These are phyloP conservation scores for Dufourea novaeangliae DNA, from an alignment of 1,140 invertebrate genomes.

Conservation along the genomic window DNA sequence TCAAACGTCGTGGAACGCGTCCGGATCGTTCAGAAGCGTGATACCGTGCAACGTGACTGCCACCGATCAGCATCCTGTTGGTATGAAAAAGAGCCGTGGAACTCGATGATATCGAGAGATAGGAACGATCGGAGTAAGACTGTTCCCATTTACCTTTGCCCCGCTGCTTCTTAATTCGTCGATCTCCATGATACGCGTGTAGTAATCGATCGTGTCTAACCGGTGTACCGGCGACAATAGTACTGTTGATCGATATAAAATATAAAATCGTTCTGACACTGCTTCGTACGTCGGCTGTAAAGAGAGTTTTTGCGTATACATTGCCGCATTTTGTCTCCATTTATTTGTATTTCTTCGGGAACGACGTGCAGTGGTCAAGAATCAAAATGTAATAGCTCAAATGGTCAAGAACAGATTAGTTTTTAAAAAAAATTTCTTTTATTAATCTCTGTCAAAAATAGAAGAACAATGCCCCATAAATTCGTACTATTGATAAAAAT, in stretches of 20 bases:
- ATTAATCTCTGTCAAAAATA: too few species aligned
- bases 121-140: neutral
- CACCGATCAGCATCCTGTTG: neutral
- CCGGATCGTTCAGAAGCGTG: neutral
- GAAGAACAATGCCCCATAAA: too few species aligned
- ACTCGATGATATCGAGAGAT: constrained; percentile 1
- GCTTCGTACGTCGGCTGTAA: too few species aligned
- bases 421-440: too few species aligned
- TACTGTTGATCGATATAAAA: constrained; percentile 49
- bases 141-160: neutral
- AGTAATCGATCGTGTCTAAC: constrained; percentile 38
- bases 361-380: too few species aligned
- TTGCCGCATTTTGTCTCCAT: too few species aligned
- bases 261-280: too few species aligned
- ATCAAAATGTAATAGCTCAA: too few species aligned
- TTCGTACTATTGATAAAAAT: too few species aligned
- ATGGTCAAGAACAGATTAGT: too few species aligned
- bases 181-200: constrained; percentile 16
- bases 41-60: neutral
- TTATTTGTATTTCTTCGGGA: too few species aligned
- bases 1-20: constrained; percentile 16
- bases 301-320: too few species aligned
- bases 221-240: constrained; percentile 40
- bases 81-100: neutral
- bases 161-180: neutral